Evolutionary conservation across 2,113 vertebrate species (phyloP), one percentile per base, ranked within the genome.

Genomic region (Otus sunia): DNA sequence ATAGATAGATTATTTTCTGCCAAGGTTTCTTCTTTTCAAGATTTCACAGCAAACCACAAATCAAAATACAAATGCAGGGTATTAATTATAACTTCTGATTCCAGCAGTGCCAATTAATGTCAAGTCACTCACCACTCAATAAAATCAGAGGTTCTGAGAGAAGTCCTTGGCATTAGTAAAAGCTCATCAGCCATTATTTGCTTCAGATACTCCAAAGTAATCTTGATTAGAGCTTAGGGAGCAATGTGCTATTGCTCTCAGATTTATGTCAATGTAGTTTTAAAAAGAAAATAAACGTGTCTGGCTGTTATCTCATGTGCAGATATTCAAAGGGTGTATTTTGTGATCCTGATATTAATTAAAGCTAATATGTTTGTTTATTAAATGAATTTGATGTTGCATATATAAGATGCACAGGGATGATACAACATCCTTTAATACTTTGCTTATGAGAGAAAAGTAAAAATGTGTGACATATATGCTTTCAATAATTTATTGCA

Each of bases 61-160:
- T 91, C 32, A 91, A 83, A 95, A 68, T 79, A 88, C 11, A 77
- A 85, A 78, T 82, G 7, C 52, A 78, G 16, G 3, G 17, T 58
- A 77, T 72, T 87, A 79, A 91, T 91, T 92, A 75, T 80, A 87
- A 62, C 36, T 88, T 88, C 32, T 91, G 50, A 16, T 77, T 94
- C 56, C 58, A 1, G 1, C 30, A 45, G 62, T 50, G 36, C 32
- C 32, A 95, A 37, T 83, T 94, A 80, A 69, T 59, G 37, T 88
- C 85, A 87, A 93, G 39, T 82, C n/a, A 58, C 16, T 82, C 45
- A 56, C 26, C 29, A 63, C n/a, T 86, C 60, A 77, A 76, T 71
- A 90, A 76, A 94, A 80, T 84, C 32, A 88, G 49, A 75, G 21
- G 74, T 88, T 90, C 55, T 73, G 21, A 86, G 37, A 83, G 12